A percentile compares a stretch with the other conserved stretches of the same genome.
These are phyloP conservation scores for Callithrix jacchus DNA, from an alignment of 2,113 vertebrate species.

Conservation along the genomic window DNA sequence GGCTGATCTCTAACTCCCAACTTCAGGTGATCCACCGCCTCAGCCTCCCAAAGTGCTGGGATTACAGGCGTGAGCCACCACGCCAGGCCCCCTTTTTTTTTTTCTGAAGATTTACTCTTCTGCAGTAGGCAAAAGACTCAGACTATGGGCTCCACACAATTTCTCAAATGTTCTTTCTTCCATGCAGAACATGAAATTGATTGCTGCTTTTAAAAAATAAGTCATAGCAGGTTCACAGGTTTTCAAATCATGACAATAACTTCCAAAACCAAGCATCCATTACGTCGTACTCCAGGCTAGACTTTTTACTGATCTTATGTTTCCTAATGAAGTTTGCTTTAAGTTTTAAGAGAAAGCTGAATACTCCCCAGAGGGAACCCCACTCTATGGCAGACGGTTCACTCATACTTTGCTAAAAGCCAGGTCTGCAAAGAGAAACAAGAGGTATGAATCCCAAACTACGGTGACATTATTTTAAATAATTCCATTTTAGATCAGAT, in stretches of 20 bases:
- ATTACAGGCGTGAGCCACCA: too few species aligned
- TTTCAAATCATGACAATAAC: neutral
- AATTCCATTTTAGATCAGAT: neutral
- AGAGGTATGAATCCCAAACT: neutral
- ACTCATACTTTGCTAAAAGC: neutral
- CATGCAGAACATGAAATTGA: neutral
- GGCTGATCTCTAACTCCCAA: too few species aligned
- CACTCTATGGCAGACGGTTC: neutral
- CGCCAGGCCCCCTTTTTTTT: too few species aligned
- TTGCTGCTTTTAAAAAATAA: neutral
- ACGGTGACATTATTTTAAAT: neutral
- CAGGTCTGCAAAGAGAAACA: neutral
- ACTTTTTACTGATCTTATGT: neutral
- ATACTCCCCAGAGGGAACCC: neutral
- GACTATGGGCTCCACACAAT: too few species aligned
- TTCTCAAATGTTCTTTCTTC: neutral
- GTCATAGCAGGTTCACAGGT: neutral
- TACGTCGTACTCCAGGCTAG: rapidly evolving
- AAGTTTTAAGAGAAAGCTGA: neutral
- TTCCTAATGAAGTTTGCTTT: neutral
- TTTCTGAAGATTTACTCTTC: neutral
- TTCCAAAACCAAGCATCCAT: neutral
- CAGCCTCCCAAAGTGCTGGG: too few species aligned
- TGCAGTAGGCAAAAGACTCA: neutral
- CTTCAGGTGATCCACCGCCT: too few species aligned